A percentile compares a stretch with the other conserved stretches of the same genome.
Evolutionary conservation across 2,113 vertebrate genomes (phyloP).

Genomic region (Rhinoptilus africanus): DNA sequence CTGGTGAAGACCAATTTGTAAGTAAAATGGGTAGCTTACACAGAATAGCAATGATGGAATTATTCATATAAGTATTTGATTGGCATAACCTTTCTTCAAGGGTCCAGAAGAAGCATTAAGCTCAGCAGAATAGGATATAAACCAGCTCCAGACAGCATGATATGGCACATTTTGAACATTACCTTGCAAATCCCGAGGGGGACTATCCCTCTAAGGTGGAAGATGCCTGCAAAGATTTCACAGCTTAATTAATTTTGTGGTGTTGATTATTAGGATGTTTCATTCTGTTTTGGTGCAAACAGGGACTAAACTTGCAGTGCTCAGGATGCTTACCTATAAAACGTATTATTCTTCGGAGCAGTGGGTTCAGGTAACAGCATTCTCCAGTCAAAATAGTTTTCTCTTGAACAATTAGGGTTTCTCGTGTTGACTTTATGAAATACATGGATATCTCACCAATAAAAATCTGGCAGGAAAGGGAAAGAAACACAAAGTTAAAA

Average conservation of each 20-base stretch:
- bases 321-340: slow-evolving; percentile 86
- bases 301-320: neutral
- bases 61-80: slow-evolving; percentile 8
- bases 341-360: slow-evolving; percentile 91
- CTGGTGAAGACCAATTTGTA: slow-evolving; percentile 19
- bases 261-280: neutral
- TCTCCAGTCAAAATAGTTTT: slow-evolving; percentile 98
- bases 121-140: neutral
- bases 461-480: slow-evolving; percentile 84
- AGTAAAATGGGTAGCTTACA: slow-evolving; percentile 3
- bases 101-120: slow-evolving; percentile 33
- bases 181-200: neutral
- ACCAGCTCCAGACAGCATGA: neutral
- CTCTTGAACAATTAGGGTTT: slow-evolving; percentile 90
- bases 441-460: slow-evolving; percentile 97
- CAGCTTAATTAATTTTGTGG: slow-evolving; percentile 10
- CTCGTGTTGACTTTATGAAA: slow-evolving; percentile 94
- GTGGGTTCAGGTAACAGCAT: slow-evolving; percentile 97
- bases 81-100: neutral
- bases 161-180: slow-evolving; percentile 9
- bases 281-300: neutral
- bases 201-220: slow-evolving; percentile 29
- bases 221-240: slow-evolving; percentile 27
- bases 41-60: slow-evolving; percentile 14
- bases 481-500: slow-evolving; percentile 26